Evolutionary conservation across 2,113 vertebrate genomes (phyloP), one percentile per base, ranked within the genome.

Genomic region (Blennius ocellaris): DNA sequence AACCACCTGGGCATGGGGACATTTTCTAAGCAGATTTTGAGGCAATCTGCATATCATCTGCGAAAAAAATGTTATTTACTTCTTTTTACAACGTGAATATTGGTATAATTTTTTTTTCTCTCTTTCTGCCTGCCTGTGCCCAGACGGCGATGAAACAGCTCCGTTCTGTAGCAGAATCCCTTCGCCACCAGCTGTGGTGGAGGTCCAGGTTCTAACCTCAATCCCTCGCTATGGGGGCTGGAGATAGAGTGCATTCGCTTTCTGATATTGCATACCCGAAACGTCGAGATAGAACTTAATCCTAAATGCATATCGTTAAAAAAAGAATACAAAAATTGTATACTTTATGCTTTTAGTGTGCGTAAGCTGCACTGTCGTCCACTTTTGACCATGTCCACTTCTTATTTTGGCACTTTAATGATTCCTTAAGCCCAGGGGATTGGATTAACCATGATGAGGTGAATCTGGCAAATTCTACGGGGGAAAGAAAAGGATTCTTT

Each of bases 121-220:
- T 45, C 15, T 73, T 76, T 58, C 14, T 38, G 21, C 6, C 21
- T n/a, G 53, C 48, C 62, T 64, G 2, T 2, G 1, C 14, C 71
- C 12, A 14, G 45, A 15, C 49, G 66, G 56, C 36, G 69, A 78
- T 77, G 68, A 78, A 64, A 76, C 64, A 50, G 39, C 37, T 76
- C 62, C 53, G 60, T 72, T 66, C 54, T 57, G 63, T 41, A 8
- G 57, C 78, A 76, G 44, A 30, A 64, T 54, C 54, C 58, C 43
- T 40, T 61, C 54, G 66, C 43, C 43, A 36, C 3, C 53, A 50
- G 52, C 71, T 59, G 78, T 65, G 58, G 66, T 16, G 43, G 51
- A 69, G 74, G 78, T 76, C 44, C 64, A 61, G 77, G 86, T 87
- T 85, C 71, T 82, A 81, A 87, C 87, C 82, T 79, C 89, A 81